Conservation (phyloP, 2,797 vertebrate species). For the Poeciliopsis paucimaculata region DNA sequence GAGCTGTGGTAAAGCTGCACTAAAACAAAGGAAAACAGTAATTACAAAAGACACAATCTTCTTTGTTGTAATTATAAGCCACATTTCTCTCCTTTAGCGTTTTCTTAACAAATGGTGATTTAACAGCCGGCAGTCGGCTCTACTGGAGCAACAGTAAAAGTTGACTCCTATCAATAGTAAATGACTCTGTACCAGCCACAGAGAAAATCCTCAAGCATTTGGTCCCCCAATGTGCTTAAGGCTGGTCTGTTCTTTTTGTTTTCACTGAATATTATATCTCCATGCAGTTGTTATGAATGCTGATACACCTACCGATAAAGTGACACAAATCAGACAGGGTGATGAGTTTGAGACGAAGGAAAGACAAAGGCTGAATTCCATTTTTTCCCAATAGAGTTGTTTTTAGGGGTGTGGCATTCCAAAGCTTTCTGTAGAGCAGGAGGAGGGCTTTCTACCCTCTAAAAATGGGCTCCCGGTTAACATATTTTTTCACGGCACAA, state of each 20-base stretch:
- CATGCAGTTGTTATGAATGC: neutral
- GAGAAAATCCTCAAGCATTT: neutral
- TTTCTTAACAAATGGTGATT: slow-evolving; percentile 7
- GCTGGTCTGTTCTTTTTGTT: neutral
- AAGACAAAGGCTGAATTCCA: neutral
- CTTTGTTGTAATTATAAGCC: slow-evolving; percentile 1
- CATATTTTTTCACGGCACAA: neutral
- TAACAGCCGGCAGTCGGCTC: slow-evolving; percentile 9
- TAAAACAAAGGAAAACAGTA: slow-evolving; percentile 2
- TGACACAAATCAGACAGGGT: neutral
- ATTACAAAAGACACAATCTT: neutral
- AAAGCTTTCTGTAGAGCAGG: neutral
- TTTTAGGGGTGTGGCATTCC: neutral
- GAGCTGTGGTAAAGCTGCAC: slow-evolving; percentile 19
- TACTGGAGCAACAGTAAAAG: slow-evolving; percentile 9
- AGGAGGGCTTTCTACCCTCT: neutral
- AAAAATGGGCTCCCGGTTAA: neutral
- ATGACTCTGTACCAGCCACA: neutral
- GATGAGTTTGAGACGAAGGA: no score
- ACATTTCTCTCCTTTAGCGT: slow-evolving; percentile 6
- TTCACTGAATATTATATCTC: neutral
- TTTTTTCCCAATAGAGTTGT: neutral
- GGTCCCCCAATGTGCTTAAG: neutral
- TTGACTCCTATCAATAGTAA: slow-evolving; percentile 6
- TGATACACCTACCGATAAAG: slow-evolving; percentile 12